Base-by-base conservation (phyloP, 2,888 invertebrate genomes). In the Tipula helvola region DNA sequence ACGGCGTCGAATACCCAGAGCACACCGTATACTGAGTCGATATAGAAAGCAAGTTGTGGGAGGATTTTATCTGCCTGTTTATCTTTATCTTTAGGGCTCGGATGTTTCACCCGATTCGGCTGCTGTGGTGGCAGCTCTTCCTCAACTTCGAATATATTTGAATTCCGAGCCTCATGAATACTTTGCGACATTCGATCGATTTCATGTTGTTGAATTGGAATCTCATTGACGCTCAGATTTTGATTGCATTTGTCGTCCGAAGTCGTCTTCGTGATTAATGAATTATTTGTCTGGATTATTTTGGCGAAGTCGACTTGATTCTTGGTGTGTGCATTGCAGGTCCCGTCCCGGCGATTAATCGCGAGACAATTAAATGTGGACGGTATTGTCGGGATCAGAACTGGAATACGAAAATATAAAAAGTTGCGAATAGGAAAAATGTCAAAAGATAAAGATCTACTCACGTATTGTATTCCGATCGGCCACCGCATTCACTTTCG, bases 11-110 rank as follows among this genome's bases (percentile, higher is more conserved):
- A 99, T 89, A 97, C 96, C 99, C 99, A 99, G 1, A 99, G 92
- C 0, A 98, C 96, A 91, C 98, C 97, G 91, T 98, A 98, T 86
- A 96, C 93, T 0, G 98, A 97, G 92, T 99, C 99, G 89, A 99
- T 89, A 47, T 91, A 90, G 87, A 92, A 91, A 5, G 91, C 90
- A 39, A 91, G 89, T 88, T 91, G 91, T 0, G 91, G 90, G 86
- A 90, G 90, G 36, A 89, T 88, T 86, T 90, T 90, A 5, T 91
- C 90, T 87, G 10, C 52, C 36, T 88, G 88, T 42, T 88, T 88
- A 36, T 88, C 89, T 0, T 87, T 86, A n/a, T 89, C 89, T 41
- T 87, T 86, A 36, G 12, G 57, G 44, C 2, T 39, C 7, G 4
- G 18, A 16, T 89, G 89, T 52, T 88, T 89, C 39, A 88, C 88